Evolutionary conservation across 2,888 invertebrate species (phyloP), one percentile per base, ranked within the genome.

Genomic region (Leptinotarsa juncta): DNA sequence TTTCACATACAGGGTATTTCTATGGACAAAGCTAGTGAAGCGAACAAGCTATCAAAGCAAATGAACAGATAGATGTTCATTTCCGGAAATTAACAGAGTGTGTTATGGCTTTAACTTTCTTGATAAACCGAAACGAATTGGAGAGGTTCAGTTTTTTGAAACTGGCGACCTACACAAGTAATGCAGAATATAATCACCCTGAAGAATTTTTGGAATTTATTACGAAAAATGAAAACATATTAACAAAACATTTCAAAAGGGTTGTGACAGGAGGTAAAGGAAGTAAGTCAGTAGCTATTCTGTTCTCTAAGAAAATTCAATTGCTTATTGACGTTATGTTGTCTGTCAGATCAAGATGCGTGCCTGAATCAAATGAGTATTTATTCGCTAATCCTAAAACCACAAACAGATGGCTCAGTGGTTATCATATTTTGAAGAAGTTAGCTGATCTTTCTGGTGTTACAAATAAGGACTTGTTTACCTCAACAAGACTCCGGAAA

Each of bases 191-290:
- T n/a, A n/a, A n/a, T n/a, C n/a, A n/a, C n/a, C n/a, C n/a, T n/a
- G n/a, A n/a, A n/a, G n/a, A n/a, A n/a, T n/a, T n/a, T 65, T 16
- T 23, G 51, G 26, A 50, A 50, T 20, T 51, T 67, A 42, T 76
- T 26, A 62, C 77, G 14, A 76, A 75, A 55, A 49, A 74, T 5
- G 79, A 79, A 72, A 78, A 76, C 32, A 42, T 68, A 20, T 68
- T 80, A 18, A 70, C 76, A 49, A 73, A 67, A 65, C 66, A 75
- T 55, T 74, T 67, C 67, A 70, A 73, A 67, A 70, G 73, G 53
- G 23, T 76, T 20, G 66, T 76, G 16, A 70, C 71, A 16, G 62
- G 50, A 57, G 76, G 71, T 71, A 71, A 74, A 62, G 67, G 76
- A 26, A 73, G 57, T 42, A 76, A 76, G 70, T 60, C 76, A 49